Evolutionary conservation across 2,797 vertebrate genomes (phyloP).

Genomic region (Kryptopterus vitreolus): DNA sequence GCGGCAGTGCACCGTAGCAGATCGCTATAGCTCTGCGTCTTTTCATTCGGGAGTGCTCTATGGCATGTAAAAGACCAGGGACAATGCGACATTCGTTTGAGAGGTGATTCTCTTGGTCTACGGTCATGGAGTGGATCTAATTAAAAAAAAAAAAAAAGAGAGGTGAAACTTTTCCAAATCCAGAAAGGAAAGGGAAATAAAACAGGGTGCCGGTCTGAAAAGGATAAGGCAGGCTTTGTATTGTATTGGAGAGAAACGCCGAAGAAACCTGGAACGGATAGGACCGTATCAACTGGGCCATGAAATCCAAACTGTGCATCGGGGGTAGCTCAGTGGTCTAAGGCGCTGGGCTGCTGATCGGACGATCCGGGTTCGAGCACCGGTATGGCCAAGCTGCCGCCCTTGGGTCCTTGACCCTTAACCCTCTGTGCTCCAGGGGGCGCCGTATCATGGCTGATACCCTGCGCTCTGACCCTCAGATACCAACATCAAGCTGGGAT

Average conservation of each 20-base stretch:
- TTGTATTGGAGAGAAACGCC: background rate
- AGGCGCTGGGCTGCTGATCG: no score
- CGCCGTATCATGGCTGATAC: no score
- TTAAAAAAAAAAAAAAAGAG: constrained; percentile 70
- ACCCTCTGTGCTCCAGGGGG: no score
- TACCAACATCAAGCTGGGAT: no score
- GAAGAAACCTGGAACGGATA: background rate
- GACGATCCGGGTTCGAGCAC: no score
- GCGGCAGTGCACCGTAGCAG: background rate
- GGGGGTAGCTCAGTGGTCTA: no score
- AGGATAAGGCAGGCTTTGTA: background rate
- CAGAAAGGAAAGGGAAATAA: constrained; percentile 23
- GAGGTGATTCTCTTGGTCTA: constrained; percentile 64
- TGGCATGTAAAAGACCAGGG: constrained; percentile 65
- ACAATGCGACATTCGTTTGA: constrained; percentile 54
- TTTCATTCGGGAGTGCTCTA: constrained; percentile 46
- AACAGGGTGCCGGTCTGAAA: background rate
- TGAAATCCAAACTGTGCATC: background rate
- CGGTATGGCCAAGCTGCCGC: no score
- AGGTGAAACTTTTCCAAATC: constrained; percentile 70
- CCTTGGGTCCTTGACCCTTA: no score
- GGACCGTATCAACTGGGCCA: background rate
- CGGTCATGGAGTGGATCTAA: constrained; percentile 75
- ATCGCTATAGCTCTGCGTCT: background rate
- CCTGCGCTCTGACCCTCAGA: no score